Conservation (phyloP, 2,888 invertebrate species). For the Stenolophus ochropezus region DNA sequence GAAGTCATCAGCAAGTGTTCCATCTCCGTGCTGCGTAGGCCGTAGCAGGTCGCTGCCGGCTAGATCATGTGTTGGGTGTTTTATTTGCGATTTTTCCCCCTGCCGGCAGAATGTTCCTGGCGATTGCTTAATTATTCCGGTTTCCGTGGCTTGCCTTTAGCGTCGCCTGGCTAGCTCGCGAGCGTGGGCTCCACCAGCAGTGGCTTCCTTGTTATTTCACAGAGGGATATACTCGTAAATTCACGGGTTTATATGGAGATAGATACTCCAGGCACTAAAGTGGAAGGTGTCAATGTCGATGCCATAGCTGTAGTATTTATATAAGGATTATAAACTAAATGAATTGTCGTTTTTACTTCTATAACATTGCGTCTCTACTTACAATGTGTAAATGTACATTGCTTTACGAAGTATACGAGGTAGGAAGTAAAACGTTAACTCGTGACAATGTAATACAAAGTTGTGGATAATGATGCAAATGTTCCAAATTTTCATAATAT, state of each 20-base stretch:
- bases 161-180: background rate
- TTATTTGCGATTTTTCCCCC: conserved; percentile 42
- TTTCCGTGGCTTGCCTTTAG: conserved; percentile 47
- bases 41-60: background rate
- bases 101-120: conserved; percentile 43
- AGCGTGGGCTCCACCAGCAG: conserved; percentile 32
- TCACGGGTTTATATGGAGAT: conserved; percentile 21
- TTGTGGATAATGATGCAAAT: no score
- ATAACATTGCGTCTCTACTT: no score
- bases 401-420: no score
- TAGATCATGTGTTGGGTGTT: conserved; percentile 41
- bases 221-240: conserved; percentile 37
- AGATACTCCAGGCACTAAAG: background rate
- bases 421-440: no score
- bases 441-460: no score
- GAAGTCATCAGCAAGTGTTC: no score
- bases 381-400: no score
- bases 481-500: no score
- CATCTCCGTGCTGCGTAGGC: background rate
- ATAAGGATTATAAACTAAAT: background rate
- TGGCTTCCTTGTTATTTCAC: conserved; percentile 47
- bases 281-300: background rate
- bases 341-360: background rate
- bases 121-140: conserved; percentile 60
- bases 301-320: background rate